Evolutionary conservation across 2,797 vertebrate species (phyloP).

Genomic region (Cossypha dichroa): DNA sequence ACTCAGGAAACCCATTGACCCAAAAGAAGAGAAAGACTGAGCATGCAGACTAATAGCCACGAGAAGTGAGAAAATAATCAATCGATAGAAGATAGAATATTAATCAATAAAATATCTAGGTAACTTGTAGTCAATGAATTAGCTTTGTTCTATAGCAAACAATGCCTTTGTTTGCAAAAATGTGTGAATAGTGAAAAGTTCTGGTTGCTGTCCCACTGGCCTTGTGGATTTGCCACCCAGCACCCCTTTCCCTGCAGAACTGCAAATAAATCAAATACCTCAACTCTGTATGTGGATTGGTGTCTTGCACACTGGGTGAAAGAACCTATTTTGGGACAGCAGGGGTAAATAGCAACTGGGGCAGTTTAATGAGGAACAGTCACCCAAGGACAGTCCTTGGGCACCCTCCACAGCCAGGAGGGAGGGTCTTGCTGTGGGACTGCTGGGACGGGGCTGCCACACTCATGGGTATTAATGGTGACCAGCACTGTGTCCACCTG

Average conservation of each 20-base stretch:
- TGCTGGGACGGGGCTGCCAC: neutral
- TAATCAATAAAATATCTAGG: neutral
- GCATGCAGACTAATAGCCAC: accelerated
- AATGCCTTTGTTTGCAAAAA: neutral
- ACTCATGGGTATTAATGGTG: neutral
- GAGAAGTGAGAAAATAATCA: accelerated
- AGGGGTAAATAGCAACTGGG: neutral
- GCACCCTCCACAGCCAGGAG: neutral
- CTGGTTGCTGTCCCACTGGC: neutral
- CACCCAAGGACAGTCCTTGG: neutral
- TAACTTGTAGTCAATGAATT: neutral
- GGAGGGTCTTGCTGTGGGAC: neutral
- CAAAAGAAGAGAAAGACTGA: neutral
- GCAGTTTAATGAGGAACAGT: accelerated
- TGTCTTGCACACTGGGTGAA: accelerated
- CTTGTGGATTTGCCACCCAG: neutral
- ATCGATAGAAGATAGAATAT: accelerated
- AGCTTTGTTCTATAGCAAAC: neutral
- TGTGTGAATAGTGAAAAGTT: neutral
- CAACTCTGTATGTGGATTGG: neutral
- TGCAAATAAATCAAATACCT: neutral
- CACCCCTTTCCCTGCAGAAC: accelerated
- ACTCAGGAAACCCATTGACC: neutral
- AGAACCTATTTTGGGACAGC: neutral
- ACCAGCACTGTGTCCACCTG: neutral